Base-by-base conservation (phyloP, 2,888 invertebrate species). In the Lasioglossum vierecki region DNA sequence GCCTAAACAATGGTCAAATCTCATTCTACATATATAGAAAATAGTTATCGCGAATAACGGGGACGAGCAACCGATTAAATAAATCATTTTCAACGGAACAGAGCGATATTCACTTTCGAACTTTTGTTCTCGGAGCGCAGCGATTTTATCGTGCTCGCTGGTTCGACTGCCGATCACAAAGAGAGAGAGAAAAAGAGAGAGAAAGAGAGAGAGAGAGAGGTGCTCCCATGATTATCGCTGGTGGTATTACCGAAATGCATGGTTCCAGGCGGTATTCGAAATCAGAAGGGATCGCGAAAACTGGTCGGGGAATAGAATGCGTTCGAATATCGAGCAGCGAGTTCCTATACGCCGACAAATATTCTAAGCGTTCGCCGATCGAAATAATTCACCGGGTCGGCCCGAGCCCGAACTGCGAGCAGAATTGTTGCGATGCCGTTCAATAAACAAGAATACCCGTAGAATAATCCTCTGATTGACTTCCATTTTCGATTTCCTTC, bases 281-380 rank as follows among this genome's bases (percentile, higher is more conserved):
- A 68, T n/a, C 76, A 35, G 73, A 74, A 70, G 77, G 76, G 76
- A 68, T 9, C 39, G 68, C 35, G 66, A 66, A 66, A 66, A 66
- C 66, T 66, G 15, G 22, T 9, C 6, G 22, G 11, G 39, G 71
- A 26, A 26, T 41, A 41, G 71, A 71, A 71, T 39, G 71, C 71
- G 41, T 41, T 71, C 72, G 63, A 53, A 78, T n/a, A 75, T 49
- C 30, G 63, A 63, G 63, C 63, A 63, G 15, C 30, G 46, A 72
- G 71, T 71, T 71, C 26, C 83, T 83, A 41, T 41, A 26, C 41
- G 18, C 72, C 30, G 41, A 5, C 66, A 75, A 83, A 79, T 83
- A 83, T 83, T 76, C 84, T 73, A 79, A 76, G 77, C 72, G 79
- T 57, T 84, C 72, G 83, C 46, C 74, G 84, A 84, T 79, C 78